These are phyloP conservation scores for Pogonocichla stellata DNA, from an alignment of 2,113 vertebrate species.

Conservation along the genomic window DNA sequence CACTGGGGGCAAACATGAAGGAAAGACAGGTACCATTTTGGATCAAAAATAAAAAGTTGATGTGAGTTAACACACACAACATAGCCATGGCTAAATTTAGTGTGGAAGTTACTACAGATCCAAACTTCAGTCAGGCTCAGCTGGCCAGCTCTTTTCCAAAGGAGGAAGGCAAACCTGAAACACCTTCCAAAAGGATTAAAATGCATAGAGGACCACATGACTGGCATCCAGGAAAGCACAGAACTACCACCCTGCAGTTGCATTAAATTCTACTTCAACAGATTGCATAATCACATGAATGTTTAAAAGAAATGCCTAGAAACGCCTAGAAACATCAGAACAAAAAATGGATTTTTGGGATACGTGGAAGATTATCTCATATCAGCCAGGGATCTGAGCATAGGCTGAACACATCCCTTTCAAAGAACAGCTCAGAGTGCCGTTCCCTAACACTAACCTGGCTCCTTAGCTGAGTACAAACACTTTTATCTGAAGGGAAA, in stretches of 20 bases:
- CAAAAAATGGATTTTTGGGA: accelerated
- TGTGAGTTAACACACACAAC: background rate
- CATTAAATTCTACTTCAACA: background rate
- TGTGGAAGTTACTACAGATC: background rate
- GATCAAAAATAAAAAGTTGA: background rate
- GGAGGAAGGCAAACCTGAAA: background rate
- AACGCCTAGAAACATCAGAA: accelerated
- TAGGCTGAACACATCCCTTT: background rate
- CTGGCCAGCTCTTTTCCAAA: background rate
- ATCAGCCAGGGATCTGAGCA: background rate
- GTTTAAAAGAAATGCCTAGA: accelerated
- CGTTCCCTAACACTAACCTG: background rate
- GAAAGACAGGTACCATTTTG: background rate
- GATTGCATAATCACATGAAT: accelerated
- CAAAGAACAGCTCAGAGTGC: accelerated
- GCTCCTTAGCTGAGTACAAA: background rate
- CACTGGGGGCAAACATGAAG: background rate
- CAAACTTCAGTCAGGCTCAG: background rate
- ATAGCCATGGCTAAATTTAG: background rate
- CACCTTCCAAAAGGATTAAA: background rate
- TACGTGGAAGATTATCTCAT: background rate
- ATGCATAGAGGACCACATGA: accelerated
- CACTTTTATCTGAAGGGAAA: background rate
- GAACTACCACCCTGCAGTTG: accelerated
- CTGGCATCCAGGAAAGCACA: background rate